Percentiles rank a stretch among this genome's conserved stretches.
Evolutionary conservation across 2,797 vertebrate species (phyloP).

Genomic region (Phalanger gymnotis): DNA sequence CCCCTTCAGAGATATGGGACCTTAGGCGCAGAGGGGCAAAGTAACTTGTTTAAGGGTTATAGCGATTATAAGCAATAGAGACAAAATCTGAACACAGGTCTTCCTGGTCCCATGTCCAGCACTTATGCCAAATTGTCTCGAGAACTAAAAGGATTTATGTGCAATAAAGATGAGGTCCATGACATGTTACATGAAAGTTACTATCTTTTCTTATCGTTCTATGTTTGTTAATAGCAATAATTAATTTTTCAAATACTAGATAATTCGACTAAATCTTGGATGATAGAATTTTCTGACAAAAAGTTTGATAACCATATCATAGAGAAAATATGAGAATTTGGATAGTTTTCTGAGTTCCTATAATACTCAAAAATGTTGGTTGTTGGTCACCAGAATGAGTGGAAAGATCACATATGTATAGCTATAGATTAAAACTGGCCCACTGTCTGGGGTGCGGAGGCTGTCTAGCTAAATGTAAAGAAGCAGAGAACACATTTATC

Average conservation of each 20-base stretch:
- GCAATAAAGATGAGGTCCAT: neutral
- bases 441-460: neutral
- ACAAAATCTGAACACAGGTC: neutral
- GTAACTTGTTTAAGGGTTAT: neutral
- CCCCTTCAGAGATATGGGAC: constrained; percentile 27
- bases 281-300: constrained; percentile 60
- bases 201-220: neutral
- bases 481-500: neutral
- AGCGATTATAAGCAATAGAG: neutral
- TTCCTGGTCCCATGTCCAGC: neutral
- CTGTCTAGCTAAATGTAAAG: neutral
- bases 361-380: neutral
- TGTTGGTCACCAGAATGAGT: neutral
- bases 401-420: neutral
- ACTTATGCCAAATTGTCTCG: neutral
- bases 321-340: constrained; percentile 32
- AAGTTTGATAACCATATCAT: constrained; percentile 27
- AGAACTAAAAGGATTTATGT: neutral
- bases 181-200: neutral
- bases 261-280: constrained; percentile 40
- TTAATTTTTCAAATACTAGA: neutral
- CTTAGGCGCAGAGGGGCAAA: neutral
- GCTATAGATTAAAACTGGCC: neutral
- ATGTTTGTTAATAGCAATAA: neutral
- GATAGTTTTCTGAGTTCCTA: neutral